Evolutionary conservation across 2,797 vertebrate genomes (phyloP).

Genomic region (Pampus argenteus): DNA sequence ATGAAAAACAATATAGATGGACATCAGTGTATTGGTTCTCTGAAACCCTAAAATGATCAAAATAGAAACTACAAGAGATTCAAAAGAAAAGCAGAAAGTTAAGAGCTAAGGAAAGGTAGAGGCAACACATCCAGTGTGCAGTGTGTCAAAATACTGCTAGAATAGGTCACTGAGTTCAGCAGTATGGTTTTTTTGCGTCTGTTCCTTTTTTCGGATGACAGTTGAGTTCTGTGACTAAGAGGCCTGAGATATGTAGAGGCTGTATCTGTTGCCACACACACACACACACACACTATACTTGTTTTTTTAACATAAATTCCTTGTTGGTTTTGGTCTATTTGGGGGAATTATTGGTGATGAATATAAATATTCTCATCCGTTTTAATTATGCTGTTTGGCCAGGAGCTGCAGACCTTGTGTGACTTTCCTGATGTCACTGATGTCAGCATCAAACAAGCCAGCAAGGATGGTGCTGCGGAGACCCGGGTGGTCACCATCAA

Average conservation of each 20-base stretch:
- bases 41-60: background rate
- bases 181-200: background rate
- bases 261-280: background rate
- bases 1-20: background rate
- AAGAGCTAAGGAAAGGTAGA: background rate
- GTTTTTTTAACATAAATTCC: background rate
- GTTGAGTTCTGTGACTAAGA: background rate
- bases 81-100: background rate
- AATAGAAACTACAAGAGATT: background rate
- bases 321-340: background rate
- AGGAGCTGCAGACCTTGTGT: slow-evolving; percentile 93
- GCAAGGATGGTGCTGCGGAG: slow-evolving; percentile 90
- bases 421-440: slow-evolving; percentile 97
- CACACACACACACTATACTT: background rate
- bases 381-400: slow-evolving; percentile 17
- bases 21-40: background rate
- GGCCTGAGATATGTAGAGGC: background rate
- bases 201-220: background rate
- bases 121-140: background rate
- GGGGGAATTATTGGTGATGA: background rate
- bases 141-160: no score
- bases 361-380: background rate
- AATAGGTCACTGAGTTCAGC: background rate
- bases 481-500: slow-evolving; percentile 94
- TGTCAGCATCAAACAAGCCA: slow-evolving; percentile 94